Conservation (phyloP, 2,113 vertebrate species). For the human region DNA sequence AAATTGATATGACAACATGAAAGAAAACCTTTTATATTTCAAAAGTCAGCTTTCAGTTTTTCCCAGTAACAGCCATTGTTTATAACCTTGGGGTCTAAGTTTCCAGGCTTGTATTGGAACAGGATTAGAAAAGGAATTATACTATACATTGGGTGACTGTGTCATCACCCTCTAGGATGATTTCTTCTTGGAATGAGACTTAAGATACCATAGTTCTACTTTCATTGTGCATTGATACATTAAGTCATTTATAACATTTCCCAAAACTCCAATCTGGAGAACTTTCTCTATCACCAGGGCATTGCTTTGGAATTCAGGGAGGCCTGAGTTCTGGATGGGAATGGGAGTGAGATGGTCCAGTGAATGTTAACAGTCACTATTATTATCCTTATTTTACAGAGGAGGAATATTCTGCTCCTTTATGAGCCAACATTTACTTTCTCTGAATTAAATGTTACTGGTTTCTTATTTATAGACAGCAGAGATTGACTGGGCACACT, state of each 20-base stretch:
- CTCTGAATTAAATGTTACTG: neutral
- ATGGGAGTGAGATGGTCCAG: neutral
- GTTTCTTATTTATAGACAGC: neutral
- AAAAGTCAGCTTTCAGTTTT: neutral
- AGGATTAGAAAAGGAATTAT: neutral
- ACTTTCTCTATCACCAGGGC: neutral
- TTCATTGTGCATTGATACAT: rapidly evolving
- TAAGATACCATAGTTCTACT: rapidly evolving
- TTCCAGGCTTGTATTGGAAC: neutral
- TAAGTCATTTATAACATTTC: neutral
- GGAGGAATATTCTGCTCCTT: neutral
- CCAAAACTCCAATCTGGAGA: neutral
- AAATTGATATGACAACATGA: neutral
- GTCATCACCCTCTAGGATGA: neutral
- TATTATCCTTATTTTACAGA: neutral
- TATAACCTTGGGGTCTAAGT: neutral
- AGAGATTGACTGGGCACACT: neutral
- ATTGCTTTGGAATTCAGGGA: neutral
- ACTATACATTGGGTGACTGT: rapidly evolving
- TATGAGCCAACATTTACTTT: neutral
- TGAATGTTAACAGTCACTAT: too few relatives aligned
- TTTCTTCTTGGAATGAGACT: neutral
- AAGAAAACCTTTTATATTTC: neutral
- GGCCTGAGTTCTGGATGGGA: neutral
- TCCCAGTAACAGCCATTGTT: neutral